Conservation (phyloP, 2,888 invertebrate genomes). For the Drosophila meridionalis region DNA sequence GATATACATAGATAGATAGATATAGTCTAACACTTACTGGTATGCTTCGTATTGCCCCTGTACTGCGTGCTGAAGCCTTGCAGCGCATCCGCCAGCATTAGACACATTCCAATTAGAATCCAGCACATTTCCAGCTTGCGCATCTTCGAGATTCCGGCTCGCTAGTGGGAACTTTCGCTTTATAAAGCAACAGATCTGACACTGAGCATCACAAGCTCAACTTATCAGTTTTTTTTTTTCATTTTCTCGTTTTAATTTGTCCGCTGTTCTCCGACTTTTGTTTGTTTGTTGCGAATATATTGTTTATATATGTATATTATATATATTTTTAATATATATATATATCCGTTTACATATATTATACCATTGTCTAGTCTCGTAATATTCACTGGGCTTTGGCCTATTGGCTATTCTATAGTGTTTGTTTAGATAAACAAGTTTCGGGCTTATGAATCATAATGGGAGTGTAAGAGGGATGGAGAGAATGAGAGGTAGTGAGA, state of each 20-base stretch:
- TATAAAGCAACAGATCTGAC: slow-evolving; percentile 9
- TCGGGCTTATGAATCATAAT: background rate
- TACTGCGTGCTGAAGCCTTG: slow-evolving; percentile 63
- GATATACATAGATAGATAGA: background rate
- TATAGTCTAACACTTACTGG: slow-evolving; percentile 47
- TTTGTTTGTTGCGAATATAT: background rate
- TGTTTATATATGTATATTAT: background rate
- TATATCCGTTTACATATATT: background rate
- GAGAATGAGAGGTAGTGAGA: background rate
- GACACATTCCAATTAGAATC: background rate
- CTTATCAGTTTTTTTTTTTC: slow-evolving; percentile 23
- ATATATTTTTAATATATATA: background rate
- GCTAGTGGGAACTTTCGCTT: background rate
- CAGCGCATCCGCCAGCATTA: background rate
- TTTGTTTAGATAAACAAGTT: background rate
- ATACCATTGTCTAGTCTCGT: background rate
- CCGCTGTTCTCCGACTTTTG: slow-evolving; percentile 11
- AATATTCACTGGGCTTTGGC: background rate
- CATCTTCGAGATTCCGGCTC: slow-evolving; percentile 22
- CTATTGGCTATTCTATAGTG: background rate
- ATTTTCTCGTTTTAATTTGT: background rate
- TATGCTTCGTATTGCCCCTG: slow-evolving; percentile 67
- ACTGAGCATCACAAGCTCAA: slow-evolving; percentile 8
- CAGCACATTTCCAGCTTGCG: slow-evolving; percentile 2
- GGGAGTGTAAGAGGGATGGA: background rate